Evolutionary conservation across 2,113 vertebrate species (phyloP).

Genomic region (Brachypodius melanocephalos): DNA sequence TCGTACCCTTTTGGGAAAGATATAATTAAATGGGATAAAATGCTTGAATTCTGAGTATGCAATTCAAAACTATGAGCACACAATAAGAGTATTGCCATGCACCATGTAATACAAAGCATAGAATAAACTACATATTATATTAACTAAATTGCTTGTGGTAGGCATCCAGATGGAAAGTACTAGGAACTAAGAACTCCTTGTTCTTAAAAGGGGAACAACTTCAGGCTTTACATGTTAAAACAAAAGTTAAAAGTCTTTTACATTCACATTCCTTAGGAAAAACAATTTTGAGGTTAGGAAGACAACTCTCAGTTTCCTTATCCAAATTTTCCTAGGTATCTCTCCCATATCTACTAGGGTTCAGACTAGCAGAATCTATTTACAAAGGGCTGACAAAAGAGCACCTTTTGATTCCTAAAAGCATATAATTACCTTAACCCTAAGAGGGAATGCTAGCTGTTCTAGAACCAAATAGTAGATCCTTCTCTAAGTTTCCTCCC

Average conservation of each 20-base stretch:
- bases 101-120: not conserved
- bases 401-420: not conserved
- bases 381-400: not conserved
- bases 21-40: not conserved
- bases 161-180: not conserved
- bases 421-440: not conserved
- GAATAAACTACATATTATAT: not conserved
- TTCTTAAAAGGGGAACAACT: not conserved
- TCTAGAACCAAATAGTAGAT: not conserved
- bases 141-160: not conserved
- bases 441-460: not conserved
- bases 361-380: not conserved
- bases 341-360: not conserved
- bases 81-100: not conserved
- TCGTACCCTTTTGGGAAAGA: not conserved
- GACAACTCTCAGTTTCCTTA: not conserved
- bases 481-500: not conserved
- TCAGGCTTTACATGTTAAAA: not conserved
- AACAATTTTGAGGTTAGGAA: not conserved
- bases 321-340: not conserved
- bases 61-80: not conserved
- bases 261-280: rapidly evolving
- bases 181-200: not conserved
- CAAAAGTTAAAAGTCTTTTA: not conserved
- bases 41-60: not conserved